phyloP scores from a whole-genome alignment of 2,888 invertebrate species.

The Scaptodrosophila latifasciaeformis region DNA sequence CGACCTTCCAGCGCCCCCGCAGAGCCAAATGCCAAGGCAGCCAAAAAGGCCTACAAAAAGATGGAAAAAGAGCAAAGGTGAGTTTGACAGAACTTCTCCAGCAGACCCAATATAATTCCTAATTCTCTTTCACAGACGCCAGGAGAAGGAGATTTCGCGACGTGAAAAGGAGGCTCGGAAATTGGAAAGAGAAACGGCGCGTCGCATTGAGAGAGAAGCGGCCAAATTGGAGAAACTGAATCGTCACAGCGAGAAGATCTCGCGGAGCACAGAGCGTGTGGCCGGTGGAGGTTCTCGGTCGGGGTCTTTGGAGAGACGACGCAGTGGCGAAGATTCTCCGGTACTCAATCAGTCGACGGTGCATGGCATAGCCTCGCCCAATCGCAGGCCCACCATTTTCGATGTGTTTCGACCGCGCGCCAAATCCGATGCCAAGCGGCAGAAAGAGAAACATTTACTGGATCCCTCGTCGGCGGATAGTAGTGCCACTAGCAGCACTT shows the following conservation, averaged over 20 bases:
- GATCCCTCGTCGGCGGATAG: conserved; percentile 69
- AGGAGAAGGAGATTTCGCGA: conserved; percentile 73
- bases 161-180: conserved; percentile 74
- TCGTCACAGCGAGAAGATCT: conserved; percentile 74
- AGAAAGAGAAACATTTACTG: conserved; percentile 66
- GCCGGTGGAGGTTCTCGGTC: conserved; percentile 72
- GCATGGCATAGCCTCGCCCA: conserved; percentile 80
- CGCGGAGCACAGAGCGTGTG: conserved; percentile 74
- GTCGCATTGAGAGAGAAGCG: conserved; percentile 73
- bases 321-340: conserved; percentile 75
- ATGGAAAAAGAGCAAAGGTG: conserved; percentile 75
- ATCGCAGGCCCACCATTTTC: conserved; percentile 84
- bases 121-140: conserved; percentile 52
- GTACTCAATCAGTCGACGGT: conserved; percentile 75
- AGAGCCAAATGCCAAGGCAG: conserved; percentile 74
- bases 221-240: conserved; percentile 75
- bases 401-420: conserved; percentile 87
- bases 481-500: conserved; percentile 70
- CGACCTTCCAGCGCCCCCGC: conserved; percentile 74
- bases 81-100: too few relatives aligned
- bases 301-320: conserved; percentile 73
- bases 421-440: conserved; percentile 82
- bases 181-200: conserved; percentile 73
- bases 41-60: conserved; percentile 73
- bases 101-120: not conserved